Evolutionary conservation across 2,888 invertebrate genomes (phyloP).

Genomic region (Amblyjoppa proteus): DNA sequence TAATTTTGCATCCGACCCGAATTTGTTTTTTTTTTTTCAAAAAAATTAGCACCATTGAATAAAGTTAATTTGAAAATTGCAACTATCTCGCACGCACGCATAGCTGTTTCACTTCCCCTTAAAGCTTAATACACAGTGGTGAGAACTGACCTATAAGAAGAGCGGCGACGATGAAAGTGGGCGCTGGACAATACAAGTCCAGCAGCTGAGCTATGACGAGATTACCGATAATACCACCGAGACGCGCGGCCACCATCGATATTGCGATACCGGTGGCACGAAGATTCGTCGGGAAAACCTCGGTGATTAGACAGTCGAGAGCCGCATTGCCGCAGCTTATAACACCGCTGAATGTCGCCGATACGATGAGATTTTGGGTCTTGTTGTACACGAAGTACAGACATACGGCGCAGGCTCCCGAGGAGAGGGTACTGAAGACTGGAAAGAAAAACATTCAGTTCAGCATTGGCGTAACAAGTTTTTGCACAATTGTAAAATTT

Average conservation of each 20-base stretch:
- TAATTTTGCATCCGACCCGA: too few relatives aligned
- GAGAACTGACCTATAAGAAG: constrained; percentile 88
- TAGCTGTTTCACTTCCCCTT: too few relatives aligned
- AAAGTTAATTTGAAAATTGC: too few relatives aligned
- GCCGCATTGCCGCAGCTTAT: constrained; percentile 96
- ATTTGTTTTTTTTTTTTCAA: too few relatives aligned
- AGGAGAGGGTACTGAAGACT: constrained; percentile 92
- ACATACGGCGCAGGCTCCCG: constrained; percentile 93
- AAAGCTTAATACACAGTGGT: background rate
- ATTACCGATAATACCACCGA: constrained; percentile 95
- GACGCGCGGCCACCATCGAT: constrained; percentile 95
- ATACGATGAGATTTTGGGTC: constrained; percentile 92
- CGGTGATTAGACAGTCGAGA: constrained; percentile 96
- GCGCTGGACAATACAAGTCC: constrained; percentile 95
- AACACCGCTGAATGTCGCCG: constrained; percentile 94
- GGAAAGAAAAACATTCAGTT: too few relatives aligned
- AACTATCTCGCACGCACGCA: too few relatives aligned
- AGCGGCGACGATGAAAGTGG: constrained; percentile 95
- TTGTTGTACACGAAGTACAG: constrained; percentile 95
- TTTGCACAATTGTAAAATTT: too few relatives aligned
- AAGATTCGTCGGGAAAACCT: constrained; percentile 96
- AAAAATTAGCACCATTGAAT: too few relatives aligned
- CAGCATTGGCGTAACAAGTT: too few relatives aligned
- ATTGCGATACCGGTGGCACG: constrained; percentile 96
- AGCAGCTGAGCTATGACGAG: constrained; percentile 95